Conservation (phyloP, 2,797 vertebrate genomes). For the Strix occidentalis region DNA sequence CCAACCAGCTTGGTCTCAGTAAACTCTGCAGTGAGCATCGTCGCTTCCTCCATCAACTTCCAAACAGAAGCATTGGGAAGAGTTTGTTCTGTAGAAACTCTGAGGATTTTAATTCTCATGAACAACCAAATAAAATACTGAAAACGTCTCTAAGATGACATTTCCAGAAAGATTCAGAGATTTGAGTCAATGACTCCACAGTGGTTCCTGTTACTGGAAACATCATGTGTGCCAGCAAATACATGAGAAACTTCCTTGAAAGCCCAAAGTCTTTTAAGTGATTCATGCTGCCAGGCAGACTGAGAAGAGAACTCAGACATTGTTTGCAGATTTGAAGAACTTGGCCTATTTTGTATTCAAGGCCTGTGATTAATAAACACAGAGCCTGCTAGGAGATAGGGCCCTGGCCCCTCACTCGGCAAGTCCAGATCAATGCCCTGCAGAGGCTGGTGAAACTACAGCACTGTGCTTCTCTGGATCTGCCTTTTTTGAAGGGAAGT, state of each 20-base stretch:
- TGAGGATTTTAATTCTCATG: not conserved
- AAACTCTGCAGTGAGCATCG: not conserved
- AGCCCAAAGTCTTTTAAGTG: not conserved
- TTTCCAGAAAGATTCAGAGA: not conserved
- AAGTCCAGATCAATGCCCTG: accelerated
- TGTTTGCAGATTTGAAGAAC: not conserved
- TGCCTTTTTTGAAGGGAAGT: not conserved
- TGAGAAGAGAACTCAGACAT: not conserved
- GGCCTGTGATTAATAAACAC: not conserved
- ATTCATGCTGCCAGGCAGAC: not conserved
- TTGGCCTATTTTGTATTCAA: not conserved
- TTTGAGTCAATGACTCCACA: not conserved
- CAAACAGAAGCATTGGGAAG: not conserved
- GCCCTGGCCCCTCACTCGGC: not conserved
- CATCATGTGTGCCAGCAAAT: not conserved
- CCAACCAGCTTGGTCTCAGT: not conserved
- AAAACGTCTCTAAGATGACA: not conserved
- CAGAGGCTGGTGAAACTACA: not conserved
- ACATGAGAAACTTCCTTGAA: not conserved
- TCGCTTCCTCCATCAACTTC: not conserved
- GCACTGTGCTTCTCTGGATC: accelerated
- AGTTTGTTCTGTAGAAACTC: not conserved
- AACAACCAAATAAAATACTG: not conserved
- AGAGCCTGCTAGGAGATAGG: not conserved
- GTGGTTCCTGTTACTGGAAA: not conserved